phyloP scores from a whole-genome alignment of 1,140 invertebrate genomes.

The Macrocentrus cingulum region DNA sequence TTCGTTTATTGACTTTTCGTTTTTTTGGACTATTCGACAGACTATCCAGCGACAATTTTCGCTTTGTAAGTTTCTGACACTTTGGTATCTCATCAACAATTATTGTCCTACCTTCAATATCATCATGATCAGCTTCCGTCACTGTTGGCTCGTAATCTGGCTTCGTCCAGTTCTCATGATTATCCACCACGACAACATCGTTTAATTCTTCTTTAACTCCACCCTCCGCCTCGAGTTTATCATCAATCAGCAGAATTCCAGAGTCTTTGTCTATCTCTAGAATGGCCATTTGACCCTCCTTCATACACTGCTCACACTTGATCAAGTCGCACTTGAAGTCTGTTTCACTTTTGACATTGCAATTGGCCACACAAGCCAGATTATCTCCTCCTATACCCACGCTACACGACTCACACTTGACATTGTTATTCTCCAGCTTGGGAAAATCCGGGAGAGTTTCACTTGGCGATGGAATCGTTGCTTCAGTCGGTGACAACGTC shows the following conservation, averaged over 20 bases:
- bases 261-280: constrained; percentile 56
- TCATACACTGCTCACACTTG: constrained; percentile 55
- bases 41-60: constrained; percentile 51
- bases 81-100: constrained; percentile 53
- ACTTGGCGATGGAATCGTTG: constrained; percentile 36
- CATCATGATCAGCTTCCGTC: constrained; percentile 42
- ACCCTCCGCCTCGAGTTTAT: constrained; percentile 50
- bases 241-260: constrained; percentile 50
- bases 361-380: constrained; percentile 46
- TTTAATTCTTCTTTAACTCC: constrained; percentile 52
- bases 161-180: constrained; percentile 47
- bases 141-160: constrained; percentile 53
- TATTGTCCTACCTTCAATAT: constrained; percentile 16
- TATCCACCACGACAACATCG: constrained; percentile 43
- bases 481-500: constrained; percentile 46
- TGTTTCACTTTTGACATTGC: constrained; percentile 54
- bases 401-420: constrained; percentile 54
- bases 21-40: constrained; percentile 45
- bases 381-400: constrained; percentile 44
- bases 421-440: constrained; percentile 55
- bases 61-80: constrained; percentile 58
- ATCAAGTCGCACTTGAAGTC: constrained; percentile 53
- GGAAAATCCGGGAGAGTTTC: constrained; percentile 36
- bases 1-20: constrained; percentile 47
- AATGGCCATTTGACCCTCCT: constrained; percentile 50